These are phyloP conservation scores for Hyperopisus bebe DNA, from an alignment of 2,113 vertebrate genomes.

Conservation along the genomic window DNA sequence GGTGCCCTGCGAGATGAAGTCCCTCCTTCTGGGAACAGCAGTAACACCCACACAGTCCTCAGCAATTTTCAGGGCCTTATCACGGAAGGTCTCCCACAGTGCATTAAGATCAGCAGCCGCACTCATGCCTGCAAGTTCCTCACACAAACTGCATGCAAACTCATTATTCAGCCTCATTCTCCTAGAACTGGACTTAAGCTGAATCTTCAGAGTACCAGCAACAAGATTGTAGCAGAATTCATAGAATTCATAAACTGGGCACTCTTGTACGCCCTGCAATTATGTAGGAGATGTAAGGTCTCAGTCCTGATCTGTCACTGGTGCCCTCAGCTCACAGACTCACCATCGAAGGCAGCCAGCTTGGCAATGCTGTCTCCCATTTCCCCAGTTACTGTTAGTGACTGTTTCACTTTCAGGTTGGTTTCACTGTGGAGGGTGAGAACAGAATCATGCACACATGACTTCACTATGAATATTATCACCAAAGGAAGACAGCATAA, in stretches of 20 bases:
- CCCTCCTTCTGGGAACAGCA: background rate
- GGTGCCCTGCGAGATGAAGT: background rate
- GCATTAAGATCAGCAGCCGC: background rate
- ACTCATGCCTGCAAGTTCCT: background rate
- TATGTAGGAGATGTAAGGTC: background rate
- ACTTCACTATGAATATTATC: background rate
- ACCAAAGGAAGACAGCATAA: background rate
- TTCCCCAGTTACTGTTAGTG: conserved; percentile 73
- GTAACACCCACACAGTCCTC: background rate
- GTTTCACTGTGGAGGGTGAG: conserved; percentile 71
- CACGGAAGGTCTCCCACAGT: background rate
- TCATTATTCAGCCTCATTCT: background rate
- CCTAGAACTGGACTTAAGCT: background rate
- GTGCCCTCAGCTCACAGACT: background rate
- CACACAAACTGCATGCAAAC: background rate
- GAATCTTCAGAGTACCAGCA: background rate
- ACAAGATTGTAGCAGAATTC: background rate
- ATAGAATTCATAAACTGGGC: background rate
- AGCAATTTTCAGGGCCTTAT: background rate
- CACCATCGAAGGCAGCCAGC: conserved; percentile 47
- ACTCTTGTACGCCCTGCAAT: background rate
- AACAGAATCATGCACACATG: conserved; percentile 10
- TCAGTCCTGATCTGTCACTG: background rate
- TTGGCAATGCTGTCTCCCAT: conserved; percentile 64
- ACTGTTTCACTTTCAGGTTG: conserved; percentile 93